These are phyloP conservation scores for Zaprionus gabonicus DNA, from an alignment of 1,140 invertebrate genomes.

Conservation along the genomic window DNA sequence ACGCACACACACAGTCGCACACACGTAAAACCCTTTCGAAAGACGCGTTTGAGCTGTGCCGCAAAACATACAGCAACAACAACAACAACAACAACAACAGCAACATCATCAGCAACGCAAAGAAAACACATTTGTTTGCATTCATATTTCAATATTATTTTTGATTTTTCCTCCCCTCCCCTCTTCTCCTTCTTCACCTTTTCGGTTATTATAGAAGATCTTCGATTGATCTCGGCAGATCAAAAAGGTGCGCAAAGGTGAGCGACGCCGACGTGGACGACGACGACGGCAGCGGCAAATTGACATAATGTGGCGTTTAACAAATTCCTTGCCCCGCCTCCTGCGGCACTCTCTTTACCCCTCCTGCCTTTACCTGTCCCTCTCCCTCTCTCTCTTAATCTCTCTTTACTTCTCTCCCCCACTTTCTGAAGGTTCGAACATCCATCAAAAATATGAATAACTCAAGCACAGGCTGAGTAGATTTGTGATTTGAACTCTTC, in stretches of 20 bases:
- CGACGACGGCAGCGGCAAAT: constrained; percentile 66
- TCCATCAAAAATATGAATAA: too few relatives aligned
- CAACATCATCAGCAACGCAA: constrained; percentile 25
- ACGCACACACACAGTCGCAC: constrained; percentile 4
- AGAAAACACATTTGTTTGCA: constrained; percentile 70
- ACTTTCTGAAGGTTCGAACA: too few relatives aligned
- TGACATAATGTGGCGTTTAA: constrained; percentile 84
- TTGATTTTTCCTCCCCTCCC: constrained; percentile 16
- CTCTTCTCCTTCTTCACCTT: not conserved
- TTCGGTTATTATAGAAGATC: constrained; percentile 58
- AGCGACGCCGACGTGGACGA: constrained; percentile 17
- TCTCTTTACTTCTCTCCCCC: not conserved
- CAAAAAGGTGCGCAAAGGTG: constrained; percentile 50
- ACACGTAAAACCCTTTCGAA: constrained; percentile 49
- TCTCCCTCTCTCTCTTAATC: not conserved
- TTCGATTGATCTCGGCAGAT: constrained; percentile 40
- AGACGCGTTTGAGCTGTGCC: constrained; percentile 47
- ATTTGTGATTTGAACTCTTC: too few relatives aligned
- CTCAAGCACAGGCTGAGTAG: too few relatives aligned
- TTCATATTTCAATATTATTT: constrained; percentile 81
- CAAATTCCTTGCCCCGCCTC: constrained; percentile 53
- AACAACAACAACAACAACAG: constrained; percentile 28
- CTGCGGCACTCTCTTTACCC: not conserved
- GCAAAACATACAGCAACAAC: constrained; percentile 52
- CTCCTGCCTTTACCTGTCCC: not conserved